Evolutionary conservation across 2,888 invertebrate genomes (phyloP), one percentile per base, ranked within the genome.

Genomic region (Parnassius orleans): DNA sequence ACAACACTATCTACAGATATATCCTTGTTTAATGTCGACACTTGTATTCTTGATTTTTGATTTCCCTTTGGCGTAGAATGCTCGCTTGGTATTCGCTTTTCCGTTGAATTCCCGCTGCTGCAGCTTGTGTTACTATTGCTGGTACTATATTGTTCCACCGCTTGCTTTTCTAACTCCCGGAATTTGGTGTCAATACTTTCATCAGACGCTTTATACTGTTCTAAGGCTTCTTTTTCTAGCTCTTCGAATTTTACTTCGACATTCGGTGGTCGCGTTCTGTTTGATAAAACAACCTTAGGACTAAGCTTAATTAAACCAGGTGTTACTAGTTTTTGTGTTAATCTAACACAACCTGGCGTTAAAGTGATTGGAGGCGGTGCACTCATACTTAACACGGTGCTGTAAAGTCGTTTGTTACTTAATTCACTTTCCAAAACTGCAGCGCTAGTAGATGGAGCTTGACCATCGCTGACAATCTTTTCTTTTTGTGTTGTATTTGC

Each of bases 71-170:
- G 72, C 41, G 77, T 76, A 0, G 81, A 69, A 0, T 80, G 74
- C 14, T 77, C 72, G 56, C 72, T 77, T 1, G 80, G 70, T 1
- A 72, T 69, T 54, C 80, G 78, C 60, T 89, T 90, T 66, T 86
- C 86, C 10, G 80, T 81, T 0, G 87, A 87, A 63, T 84, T 83
- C 0, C 85, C 88, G 67, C 90, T 90, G 72, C 90, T 88, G 71
- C 90, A 91, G 65, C 91, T 92, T 1, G 90, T 91, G 66, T 89
- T 90, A 68, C 90, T 91, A 64, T 90, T 90, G 68, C 91, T 90
- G 0, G 84, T 84, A 71, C 92, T 92, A 77, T 95, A 95, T 74
- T 95, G 94, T 72, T 95, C 95, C 57, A 93, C 93, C 0, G 95
- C 95, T 72, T 94, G 93, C 64, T 93, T 90, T 72, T 95, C 95